Percentiles rank a stretch among this genome's conserved stretches.
phyloP scores from a whole-genome alignment of 1,140 invertebrate genomes.

The Aphis gossypii region DNA sequence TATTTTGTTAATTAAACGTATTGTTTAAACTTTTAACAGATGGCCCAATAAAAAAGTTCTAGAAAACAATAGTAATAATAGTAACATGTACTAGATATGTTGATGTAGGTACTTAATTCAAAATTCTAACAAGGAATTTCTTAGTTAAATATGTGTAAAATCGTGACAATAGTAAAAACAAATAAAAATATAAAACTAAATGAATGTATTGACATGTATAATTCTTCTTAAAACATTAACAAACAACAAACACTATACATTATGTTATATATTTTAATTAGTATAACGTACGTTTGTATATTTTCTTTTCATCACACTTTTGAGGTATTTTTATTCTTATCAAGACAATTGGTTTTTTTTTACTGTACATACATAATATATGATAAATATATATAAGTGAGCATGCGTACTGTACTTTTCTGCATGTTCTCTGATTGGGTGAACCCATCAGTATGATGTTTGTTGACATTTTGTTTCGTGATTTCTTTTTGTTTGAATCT shows the following conservation, averaged over 20 bases:
- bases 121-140: too few species aligned
- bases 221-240: not conserved
- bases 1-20: too few species aligned
- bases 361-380: not conserved
- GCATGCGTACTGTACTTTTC: not conserved
- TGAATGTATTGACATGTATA: too few species aligned
- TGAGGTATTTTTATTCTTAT: not conserved
- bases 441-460: slow-evolving; percentile 17
- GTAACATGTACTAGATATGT: too few species aligned
- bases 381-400: not conserved
- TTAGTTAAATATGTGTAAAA: too few species aligned
- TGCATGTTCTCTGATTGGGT: not conserved
- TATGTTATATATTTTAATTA: not conserved
- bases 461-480: slow-evolving; percentile 12
- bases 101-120: too few species aligned
- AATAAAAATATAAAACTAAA: too few species aligned
- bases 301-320: not conserved
- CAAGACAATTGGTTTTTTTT: not conserved
- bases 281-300: not conserved
- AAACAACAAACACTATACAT: not conserved
- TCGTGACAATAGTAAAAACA: too few species aligned
- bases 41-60: too few species aligned
- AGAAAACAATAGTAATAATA: too few species aligned
- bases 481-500: slow-evolving; percentile 30
- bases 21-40: too few species aligned